Conservation (phyloP, 1,140 invertebrate genomes). For the Lamellibrachia luymesi region DNA sequence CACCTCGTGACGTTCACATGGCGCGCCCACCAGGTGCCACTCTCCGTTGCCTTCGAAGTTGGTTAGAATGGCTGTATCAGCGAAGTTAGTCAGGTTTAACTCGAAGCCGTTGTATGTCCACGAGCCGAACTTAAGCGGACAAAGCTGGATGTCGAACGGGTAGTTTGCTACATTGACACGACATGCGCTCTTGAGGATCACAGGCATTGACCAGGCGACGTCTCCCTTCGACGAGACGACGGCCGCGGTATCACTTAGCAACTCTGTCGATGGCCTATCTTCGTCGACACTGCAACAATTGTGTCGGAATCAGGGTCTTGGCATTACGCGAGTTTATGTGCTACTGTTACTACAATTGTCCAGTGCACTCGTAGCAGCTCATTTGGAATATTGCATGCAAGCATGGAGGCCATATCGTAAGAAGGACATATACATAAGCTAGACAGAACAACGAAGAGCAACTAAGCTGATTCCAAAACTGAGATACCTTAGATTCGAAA, state of each 20-base stretch:
- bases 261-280: too few species aligned
- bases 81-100: slow-evolving; percentile 65
- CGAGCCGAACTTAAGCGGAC: slow-evolving; percentile 82
- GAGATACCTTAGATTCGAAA: too few species aligned
- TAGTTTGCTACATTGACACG: slow-evolving; percentile 88
- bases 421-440: too few species aligned
- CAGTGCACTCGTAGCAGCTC: too few species aligned
- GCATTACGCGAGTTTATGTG: too few species aligned
- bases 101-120: slow-evolving; percentile 74
- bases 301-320: background rate
- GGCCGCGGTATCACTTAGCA: background rate
- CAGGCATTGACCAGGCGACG: slow-evolving; percentile 91
- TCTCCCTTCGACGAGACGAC: slow-evolving; percentile 63
- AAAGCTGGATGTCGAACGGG: slow-evolving; percentile 90
- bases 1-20: background rate
- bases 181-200: slow-evolving; percentile 97
- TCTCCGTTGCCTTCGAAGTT: slow-evolving; percentile 12
- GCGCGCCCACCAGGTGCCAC: background rate
- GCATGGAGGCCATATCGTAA: too few species aligned
- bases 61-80: background rate
- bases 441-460: too few species aligned
- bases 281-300: background rate
- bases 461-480: too few species aligned
- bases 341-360: too few species aligned
- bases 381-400: too few species aligned